phyloP scores from a whole-genome alignment of 2,888 invertebrate genomes.

The Tanytarsus gracilentus region DNA sequence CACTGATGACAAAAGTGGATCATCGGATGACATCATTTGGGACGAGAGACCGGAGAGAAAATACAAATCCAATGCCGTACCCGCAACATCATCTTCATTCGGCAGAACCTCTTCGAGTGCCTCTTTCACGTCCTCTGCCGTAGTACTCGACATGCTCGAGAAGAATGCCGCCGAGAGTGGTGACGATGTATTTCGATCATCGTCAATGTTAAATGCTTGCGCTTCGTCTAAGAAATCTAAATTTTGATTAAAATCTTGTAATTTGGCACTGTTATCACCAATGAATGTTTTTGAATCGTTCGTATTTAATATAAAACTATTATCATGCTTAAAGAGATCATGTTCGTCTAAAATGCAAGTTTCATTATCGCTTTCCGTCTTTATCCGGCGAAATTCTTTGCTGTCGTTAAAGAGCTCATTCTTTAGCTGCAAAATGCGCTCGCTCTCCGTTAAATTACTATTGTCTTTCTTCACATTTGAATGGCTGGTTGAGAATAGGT shows the following conservation, averaged over 20 bases:
- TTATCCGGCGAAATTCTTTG: slow-evolving; percentile 35
- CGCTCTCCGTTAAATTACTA: slow-evolving; percentile 37
- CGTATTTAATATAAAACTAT: slow-evolving; percentile 23
- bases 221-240: slow-evolving; percentile 43
- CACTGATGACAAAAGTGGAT: slow-evolving; percentile 72
- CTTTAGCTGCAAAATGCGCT: slow-evolving; percentile 42
- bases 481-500: slow-evolving; percentile 35
- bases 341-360: slow-evolving; percentile 29
- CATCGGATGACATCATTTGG: slow-evolving; percentile 81
- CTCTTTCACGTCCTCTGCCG: slow-evolving; percentile 79
- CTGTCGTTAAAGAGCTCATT: slow-evolving; percentile 33
- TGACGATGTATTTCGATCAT: slow-evolving; percentile 63
- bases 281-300: slow-evolving; percentile 23
- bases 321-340: slow-evolving; percentile 22
- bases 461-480: slow-evolving; percentile 34
- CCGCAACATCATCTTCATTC: slow-evolving; percentile 53
- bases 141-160: slow-evolving; percentile 77
- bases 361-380: slow-evolving; percentile 36
- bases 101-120: slow-evolving; percentile 76
- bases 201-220: slow-evolving; percentile 42
- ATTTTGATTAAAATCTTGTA: slow-evolving; percentile 36
- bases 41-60: slow-evolving; percentile 46
- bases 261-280: slow-evolving; percentile 22
- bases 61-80: slow-evolving; percentile 44
- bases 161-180: slow-evolving; percentile 76